Conservation (phyloP, 2,888 invertebrate species). For the Diadegma fenestrale region DNA sequence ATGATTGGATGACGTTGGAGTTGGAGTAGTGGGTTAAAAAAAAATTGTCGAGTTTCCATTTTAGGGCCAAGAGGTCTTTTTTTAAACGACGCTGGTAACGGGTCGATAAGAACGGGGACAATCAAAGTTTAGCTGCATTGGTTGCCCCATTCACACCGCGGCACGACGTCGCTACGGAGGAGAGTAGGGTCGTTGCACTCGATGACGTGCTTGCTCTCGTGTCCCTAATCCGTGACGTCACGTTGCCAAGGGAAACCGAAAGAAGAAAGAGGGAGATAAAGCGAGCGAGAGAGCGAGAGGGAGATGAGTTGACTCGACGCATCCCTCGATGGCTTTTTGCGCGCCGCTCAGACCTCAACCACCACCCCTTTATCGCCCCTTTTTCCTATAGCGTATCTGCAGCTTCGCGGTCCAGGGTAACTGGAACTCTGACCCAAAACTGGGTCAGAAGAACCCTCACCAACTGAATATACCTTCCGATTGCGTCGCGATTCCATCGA, state of each 20-base stretch:
- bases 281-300: neutral
- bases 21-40: conserved; percentile 7
- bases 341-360: conserved; percentile 64
- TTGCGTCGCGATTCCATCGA: conserved; percentile 8
- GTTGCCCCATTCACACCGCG: conserved; percentile 77
- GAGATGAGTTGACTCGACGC: conserved; percentile 19
- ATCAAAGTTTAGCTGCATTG: conserved; percentile 73
- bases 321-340: conserved; percentile 36
- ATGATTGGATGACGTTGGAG: neutral
- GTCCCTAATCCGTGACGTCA: conserved; percentile 77
- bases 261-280: neutral
- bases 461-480: conserved; percentile 28
- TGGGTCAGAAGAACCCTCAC: conserved; percentile 69
- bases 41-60: neutral
- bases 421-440: conserved; percentile 81
- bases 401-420: conserved; percentile 71
- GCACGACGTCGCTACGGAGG: conserved; percentile 49
- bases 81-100: neutral
- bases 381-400: conserved; percentile 44
- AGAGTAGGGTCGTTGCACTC: conserved; percentile 76
- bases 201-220: conserved; percentile 76
- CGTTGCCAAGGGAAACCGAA: conserved; percentile 78
- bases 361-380: conserved; percentile 43
- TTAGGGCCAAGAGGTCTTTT: conserved; percentile 16
- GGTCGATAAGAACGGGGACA: conserved; percentile 74